These are phyloP conservation scores for Scatophagus argus DNA, from an alignment of 2,113 vertebrate species.

Conservation along the genomic window DNA sequence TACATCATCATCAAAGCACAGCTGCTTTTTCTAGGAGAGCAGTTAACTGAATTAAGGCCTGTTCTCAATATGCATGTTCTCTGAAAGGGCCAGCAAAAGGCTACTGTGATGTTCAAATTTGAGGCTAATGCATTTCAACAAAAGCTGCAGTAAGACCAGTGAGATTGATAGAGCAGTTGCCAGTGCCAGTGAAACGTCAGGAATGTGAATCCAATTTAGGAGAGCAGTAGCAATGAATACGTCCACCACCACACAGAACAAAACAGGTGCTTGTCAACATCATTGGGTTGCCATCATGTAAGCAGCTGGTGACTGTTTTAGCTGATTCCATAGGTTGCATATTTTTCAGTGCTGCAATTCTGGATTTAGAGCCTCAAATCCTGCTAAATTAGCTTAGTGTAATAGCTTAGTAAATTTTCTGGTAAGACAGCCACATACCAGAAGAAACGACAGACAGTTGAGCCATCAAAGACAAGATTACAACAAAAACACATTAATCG, in stretches of 20 bases:
- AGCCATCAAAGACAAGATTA: not conserved
- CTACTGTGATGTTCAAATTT: constrained; percentile 3
- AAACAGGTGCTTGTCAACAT: constrained; percentile 30
- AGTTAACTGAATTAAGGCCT: not conserved
- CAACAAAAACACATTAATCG: not conserved
- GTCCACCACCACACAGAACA: constrained; percentile 1
- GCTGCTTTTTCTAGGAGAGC: constrained; percentile 6
- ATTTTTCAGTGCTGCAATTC: not conserved
- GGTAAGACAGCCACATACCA: not conserved
- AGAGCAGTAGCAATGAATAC: constrained; percentile 3
- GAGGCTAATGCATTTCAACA: not conserved
- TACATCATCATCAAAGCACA: constrained; percentile 13
- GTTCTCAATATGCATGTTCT: not conserved
- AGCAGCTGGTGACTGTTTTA: constrained; percentile 10
- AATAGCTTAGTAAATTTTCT: not conserved
- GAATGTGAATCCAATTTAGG: constrained; percentile 43
- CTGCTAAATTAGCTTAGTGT: no score
- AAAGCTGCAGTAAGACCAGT: not conserved
- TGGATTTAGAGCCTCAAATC: not conserved
- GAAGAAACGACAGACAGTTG: not conserved
- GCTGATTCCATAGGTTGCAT: not conserved
- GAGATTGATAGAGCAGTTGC: not conserved
- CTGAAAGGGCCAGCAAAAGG: not conserved
- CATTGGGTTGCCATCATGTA: not conserved
- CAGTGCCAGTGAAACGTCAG: not conserved